Conservation (phyloP, 2,797 vertebrate species). For the Argentina silus region DNA sequence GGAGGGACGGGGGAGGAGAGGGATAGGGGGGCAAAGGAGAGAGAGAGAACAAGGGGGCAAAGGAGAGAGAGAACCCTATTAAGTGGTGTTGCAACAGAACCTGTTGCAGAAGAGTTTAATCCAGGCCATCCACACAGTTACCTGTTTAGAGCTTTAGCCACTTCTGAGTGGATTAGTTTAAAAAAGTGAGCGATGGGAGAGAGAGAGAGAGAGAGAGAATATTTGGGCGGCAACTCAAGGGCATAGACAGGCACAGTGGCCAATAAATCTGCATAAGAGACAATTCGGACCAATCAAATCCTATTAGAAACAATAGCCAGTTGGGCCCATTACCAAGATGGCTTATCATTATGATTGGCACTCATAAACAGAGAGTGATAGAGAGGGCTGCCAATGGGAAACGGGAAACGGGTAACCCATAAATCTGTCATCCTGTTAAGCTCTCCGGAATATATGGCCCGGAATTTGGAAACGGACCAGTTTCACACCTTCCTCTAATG, state of each 20-base stretch:
- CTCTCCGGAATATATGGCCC: not conserved
- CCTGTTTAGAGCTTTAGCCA: slow-evolving; percentile 39
- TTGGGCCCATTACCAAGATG: slow-evolving; percentile 61
- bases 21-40: not conserved
- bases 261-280: slow-evolving; percentile 59
- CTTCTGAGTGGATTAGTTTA: slow-evolving; percentile 57
- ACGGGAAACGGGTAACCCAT: slow-evolving; percentile 21
- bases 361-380: slow-evolving; percentile 40
- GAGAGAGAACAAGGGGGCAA: not conserved
- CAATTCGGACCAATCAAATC: slow-evolving; percentile 60
- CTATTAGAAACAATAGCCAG: slow-evolving; percentile 65
- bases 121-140: slow-evolving; percentile 23
- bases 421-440: slow-evolving; percentile 32
- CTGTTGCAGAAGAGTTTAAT: slow-evolving; percentile 40
- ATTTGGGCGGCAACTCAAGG: slow-evolving; percentile 61
- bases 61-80: no score
- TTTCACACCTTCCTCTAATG: not conserved
- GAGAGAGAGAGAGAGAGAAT: slow-evolving; percentile 7
- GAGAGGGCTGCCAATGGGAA: slow-evolving; percentile 25
- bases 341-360: slow-evolving; percentile 49
- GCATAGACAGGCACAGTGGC: slow-evolving; percentile 41
- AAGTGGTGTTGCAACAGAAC: no score
- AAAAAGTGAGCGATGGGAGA: not conserved
- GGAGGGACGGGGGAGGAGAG: slow-evolving; percentile 24
- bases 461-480: slow-evolving; percentile 8